Base-by-base conservation (phyloP, 2,113 vertebrate genomes). In the Hyperopisus bebe region DNA sequence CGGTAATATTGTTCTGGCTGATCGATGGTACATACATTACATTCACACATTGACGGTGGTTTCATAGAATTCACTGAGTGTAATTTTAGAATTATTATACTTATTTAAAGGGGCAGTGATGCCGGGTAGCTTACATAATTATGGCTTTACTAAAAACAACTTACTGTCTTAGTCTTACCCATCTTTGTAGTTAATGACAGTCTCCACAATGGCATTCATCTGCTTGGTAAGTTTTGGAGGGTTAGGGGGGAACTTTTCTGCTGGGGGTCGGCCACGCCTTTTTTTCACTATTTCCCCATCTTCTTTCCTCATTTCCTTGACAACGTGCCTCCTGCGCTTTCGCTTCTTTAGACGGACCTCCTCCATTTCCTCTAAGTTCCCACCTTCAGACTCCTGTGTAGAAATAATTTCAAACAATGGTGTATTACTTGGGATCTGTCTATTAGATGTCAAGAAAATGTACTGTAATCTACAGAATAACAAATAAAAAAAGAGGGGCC, bases 121-220 rank as follows among this genome's bases (percentile, higher is more conserved):
- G 35, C 70, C 1, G 9, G 31, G 8, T 44, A 84, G 24, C 44
- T 84, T 84, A 47, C 82, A 84, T 11, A 47, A 84, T 46, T 87
- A 31, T 87, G 85, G 19, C 85, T 35, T 55, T 27, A 87, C 19
- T 35, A 27, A 42, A 53, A 86, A 86, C 83, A 86, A 31, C 46
- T 48, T 31, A 27, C 84, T 31, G 47, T 86, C 24, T 47, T 5
- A 74, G 84, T 86, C 95, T 95, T 90, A 99, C 98, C 97, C 97
- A 48, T 99, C 98, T 91, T 99, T 99, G 95, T 99, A 99, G 96
- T 98, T 99, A 92, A 99, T 97, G 82, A 99, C 98, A 93, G 99
- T 99, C 89, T 99, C 98, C n/a, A 99, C 97, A 92, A 99, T 98
- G 1, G 97, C 97, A 91, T 97, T 98, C 96, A 99, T 98, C 91